Evolutionary conservation across 2,888 invertebrate genomes (phyloP).

Genomic region (Linnaemya vulpina): DNA sequence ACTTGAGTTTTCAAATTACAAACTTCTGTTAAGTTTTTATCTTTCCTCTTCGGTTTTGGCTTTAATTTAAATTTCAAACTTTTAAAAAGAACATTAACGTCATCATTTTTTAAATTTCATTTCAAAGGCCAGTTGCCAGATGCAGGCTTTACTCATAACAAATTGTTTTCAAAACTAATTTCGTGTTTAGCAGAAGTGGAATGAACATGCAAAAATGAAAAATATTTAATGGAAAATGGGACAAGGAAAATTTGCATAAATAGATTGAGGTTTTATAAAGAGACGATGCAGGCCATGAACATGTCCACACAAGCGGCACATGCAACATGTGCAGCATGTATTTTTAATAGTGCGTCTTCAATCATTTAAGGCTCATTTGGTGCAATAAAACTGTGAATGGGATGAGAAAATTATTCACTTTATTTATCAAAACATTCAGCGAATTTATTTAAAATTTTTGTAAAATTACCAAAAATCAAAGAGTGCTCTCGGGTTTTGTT

Average conservation of each 20-base stretch:
- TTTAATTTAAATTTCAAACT: not conserved
- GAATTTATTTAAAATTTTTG: too few relatives aligned
- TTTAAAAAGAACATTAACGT: not conserved
- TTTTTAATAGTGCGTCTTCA: too few relatives aligned
- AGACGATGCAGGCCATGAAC: too few relatives aligned
- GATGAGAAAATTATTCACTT: too few relatives aligned
- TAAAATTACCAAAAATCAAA: too few relatives aligned
- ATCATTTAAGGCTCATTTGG: too few relatives aligned
- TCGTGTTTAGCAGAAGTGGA: too few relatives aligned
- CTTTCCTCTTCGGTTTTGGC: not conserved
- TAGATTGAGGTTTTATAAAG: not conserved
- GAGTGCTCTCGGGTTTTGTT: too few relatives aligned
- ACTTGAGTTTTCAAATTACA: not conserved
- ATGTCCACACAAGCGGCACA: too few relatives aligned
- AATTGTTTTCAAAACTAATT: not conserved
- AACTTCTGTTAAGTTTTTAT: not conserved
- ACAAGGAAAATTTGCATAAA: not conserved
- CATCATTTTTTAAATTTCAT: not conserved
- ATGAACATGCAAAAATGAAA: not conserved
- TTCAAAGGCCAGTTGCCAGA: not conserved
- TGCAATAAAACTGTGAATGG: too few relatives aligned
- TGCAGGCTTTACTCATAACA: not conserved
- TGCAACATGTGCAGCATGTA: too few relatives aligned
- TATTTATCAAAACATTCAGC: too few relatives aligned
- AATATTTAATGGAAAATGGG: not conserved